These are phyloP conservation scores for Ligdia adustata DNA, from an alignment of 2,888 invertebrate species.

Conservation along the genomic window DNA sequence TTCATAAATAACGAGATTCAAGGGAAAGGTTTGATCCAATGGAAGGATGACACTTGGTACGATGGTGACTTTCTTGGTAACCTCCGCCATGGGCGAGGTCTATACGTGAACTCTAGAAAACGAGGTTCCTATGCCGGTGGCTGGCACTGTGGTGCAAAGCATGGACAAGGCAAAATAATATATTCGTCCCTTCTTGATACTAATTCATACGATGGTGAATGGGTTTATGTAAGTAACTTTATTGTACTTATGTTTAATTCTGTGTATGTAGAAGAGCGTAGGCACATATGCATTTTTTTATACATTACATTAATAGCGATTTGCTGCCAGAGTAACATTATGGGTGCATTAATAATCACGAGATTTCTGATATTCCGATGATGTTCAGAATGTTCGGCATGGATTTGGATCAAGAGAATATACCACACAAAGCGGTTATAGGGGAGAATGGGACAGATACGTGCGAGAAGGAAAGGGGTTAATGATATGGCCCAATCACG, in stretches of 20 bases:
- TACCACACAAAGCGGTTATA: slow-evolving; percentile 70
- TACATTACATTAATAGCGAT: too few species aligned
- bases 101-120: slow-evolving; percentile 68
- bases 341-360: too few species aligned
- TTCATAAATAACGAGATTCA: slow-evolving; percentile 82
- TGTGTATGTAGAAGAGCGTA: too few species aligned
- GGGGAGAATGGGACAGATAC: slow-evolving; percentile 81
- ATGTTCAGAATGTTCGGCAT: slow-evolving; percentile 65
- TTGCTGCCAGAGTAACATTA: too few species aligned
- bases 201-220: slow-evolving; percentile 71
- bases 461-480: slow-evolving; percentile 82
- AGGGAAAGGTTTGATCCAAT: slow-evolving; percentile 81
- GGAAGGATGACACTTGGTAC: slow-evolving; percentile 84
- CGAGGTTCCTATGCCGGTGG: slow-evolving; percentile 69
- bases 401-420: slow-evolving; percentile 74
- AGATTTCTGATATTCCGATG: not conserved
- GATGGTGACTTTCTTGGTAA: slow-evolving; percentile 84
- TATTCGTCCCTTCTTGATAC: slow-evolving; percentile 54
- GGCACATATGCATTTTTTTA: too few species aligned
- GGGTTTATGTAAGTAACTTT: slow-evolving; percentile 59
- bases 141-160: slow-evolving; percentile 78
- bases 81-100: slow-evolving; percentile 81
- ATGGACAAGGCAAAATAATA: slow-evolving; percentile 66
- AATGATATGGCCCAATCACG: slow-evolving; percentile 85
- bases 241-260: not conserved